Evolutionary conservation across 2,797 vertebrate genomes (phyloP).

Genomic region (Squalus acanthias): DNA sequence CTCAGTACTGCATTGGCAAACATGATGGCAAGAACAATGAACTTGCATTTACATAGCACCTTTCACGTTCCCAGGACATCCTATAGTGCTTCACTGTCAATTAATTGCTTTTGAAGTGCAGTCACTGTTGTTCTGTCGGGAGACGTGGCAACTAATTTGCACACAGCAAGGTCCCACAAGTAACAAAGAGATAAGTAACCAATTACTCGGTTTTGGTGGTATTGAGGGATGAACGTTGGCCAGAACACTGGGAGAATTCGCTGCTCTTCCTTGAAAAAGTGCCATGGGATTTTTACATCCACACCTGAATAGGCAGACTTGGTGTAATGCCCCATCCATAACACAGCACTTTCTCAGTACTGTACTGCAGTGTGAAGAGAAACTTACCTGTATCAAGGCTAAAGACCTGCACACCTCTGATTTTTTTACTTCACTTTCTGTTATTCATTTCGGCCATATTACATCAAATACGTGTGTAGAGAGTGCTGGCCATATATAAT

Average conservation of each 20-base stretch:
- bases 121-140: background rate
- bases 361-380: background rate
- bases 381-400: background rate
- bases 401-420: background rate
- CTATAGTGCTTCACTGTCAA: background rate
- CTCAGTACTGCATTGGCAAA: background rate
- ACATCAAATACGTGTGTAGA: background rate
- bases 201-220: background rate
- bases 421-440: background rate
- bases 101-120: background rate
- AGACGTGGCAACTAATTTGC: background rate
- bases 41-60: background rate
- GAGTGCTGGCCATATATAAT: background rate
- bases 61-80: background rate
- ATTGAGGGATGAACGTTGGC: background rate
- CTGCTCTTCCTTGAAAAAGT: background rate
- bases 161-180: background rate
- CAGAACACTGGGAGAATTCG: background rate
- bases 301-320: background rate
- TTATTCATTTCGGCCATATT: background rate
- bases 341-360: background rate
- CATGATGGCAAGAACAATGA: no score
- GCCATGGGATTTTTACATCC: background rate
- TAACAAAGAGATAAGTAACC: background rate
- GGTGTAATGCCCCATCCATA: background rate